phyloP scores from a whole-genome alignment of 2,888 invertebrate species.

The Ischnus inquisitorius region DNA sequence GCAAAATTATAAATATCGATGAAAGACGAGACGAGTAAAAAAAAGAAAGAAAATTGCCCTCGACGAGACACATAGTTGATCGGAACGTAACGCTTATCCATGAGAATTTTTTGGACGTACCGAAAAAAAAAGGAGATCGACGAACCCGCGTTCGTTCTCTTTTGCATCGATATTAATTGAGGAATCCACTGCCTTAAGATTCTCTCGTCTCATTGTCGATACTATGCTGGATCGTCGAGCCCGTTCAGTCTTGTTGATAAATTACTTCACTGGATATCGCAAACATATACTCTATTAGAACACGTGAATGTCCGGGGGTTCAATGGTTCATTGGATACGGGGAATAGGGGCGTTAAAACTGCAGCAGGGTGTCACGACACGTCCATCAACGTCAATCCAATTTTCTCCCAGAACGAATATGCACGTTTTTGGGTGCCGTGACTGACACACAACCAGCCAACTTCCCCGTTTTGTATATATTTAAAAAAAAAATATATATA shows the following conservation, averaged over 20 bases:
- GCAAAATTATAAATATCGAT: slow-evolving; percentile 36
- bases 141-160: slow-evolving; percentile 38
- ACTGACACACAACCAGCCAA: slow-evolving; percentile 37
- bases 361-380: slow-evolving; percentile 44
- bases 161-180: slow-evolving; percentile 16
- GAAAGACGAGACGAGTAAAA: not conserved
- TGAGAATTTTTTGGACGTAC: slow-evolving; percentile 20
- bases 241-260: slow-evolving; percentile 15
- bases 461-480: slow-evolving; percentile 44
- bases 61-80: not conserved
- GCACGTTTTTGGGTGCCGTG: slow-evolving; percentile 16
- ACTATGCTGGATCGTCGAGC: slow-evolving; percentile 38
- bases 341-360: slow-evolving; percentile 16
- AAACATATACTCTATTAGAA: slow-evolving; percentile 34
- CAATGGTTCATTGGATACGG: slow-evolving; percentile 53
- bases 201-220: slow-evolving; percentile 33
- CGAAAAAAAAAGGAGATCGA: slow-evolving; percentile 26
- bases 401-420: not conserved
- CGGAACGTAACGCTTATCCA: slow-evolving; percentile 18
- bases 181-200: slow-evolving; percentile 53
- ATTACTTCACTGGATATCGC: slow-evolving; percentile 10
- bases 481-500: slow-evolving; percentile 18
- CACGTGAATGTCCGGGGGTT: slow-evolving; percentile 51
- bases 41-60: slow-evolving; percentile 22
- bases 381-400: slow-evolving; percentile 41